A percentile compares a stretch with the other conserved stretches of the same genome.
phyloP scores from a whole-genome alignment of 1,140 invertebrate species.

The Ceratina australensis region DNA sequence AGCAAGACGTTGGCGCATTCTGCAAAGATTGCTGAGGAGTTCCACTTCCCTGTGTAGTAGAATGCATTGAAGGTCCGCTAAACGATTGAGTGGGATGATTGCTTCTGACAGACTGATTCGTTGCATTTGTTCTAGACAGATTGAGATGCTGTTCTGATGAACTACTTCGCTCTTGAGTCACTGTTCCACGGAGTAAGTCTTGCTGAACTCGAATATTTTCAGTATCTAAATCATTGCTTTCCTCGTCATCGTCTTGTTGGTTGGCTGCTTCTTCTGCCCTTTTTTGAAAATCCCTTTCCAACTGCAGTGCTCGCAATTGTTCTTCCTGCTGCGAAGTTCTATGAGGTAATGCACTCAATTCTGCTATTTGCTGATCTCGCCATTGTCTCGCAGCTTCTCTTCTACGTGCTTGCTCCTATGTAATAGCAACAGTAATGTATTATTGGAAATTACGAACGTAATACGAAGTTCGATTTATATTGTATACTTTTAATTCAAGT shows the following conservation, averaged over 20 bases:
- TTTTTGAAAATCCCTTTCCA: conserved; percentile 94
- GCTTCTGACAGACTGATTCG: conserved; percentile 72
- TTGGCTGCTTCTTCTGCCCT: conserved; percentile 88
- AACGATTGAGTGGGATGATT: conserved; percentile 25
- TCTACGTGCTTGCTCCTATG: conserved; percentile 84
- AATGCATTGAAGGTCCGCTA: conserved; percentile 1
- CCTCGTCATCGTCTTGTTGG: conserved; percentile 89
- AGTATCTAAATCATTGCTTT: conserved; percentile 75
- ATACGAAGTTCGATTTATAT: not conserved
- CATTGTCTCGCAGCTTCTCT: conserved; percentile 85
- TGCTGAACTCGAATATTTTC: conserved; percentile 77
- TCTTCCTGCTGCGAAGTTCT: conserved; percentile 91
- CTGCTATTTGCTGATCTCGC: conserved; percentile 91
- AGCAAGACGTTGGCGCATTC: conserved; percentile 9
- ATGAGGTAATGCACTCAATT: conserved; percentile 84
- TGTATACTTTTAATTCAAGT: not conserved
- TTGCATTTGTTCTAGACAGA: conserved; percentile 63
- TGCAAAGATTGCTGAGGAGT: conserved; percentile 25
- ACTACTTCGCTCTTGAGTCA: conserved; percentile 70
- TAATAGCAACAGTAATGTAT: not conserved
- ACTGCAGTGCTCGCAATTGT: conserved; percentile 88
- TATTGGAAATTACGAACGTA: not conserved
- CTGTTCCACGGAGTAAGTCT: conserved; percentile 73
- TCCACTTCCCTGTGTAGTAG: not conserved
- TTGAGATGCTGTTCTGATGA: conserved; percentile 58